Evolutionary conservation across 2,113 vertebrate species (phyloP).

Genomic region (Bos taurus): DNA sequence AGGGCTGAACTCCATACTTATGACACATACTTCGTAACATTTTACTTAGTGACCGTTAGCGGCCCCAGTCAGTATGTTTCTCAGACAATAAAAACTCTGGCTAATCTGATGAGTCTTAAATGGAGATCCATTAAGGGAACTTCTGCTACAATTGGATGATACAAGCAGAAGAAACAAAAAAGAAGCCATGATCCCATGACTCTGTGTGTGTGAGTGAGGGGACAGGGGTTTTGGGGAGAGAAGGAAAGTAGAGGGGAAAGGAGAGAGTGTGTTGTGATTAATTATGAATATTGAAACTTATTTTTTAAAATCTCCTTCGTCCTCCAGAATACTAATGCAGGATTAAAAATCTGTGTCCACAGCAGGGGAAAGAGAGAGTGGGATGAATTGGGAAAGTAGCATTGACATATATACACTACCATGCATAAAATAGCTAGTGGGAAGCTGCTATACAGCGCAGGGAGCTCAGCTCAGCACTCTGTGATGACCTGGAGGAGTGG

Average conservation of each 20-base stretch:
- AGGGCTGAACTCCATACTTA: background rate
- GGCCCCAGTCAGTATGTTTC: background rate
- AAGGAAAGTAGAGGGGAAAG: background rate
- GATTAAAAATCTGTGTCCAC: background rate
- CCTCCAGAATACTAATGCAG: background rate
- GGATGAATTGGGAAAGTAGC: background rate
- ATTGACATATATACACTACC: background rate
- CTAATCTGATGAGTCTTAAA: background rate
- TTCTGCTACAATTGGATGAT: background rate
- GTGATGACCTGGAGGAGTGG: background rate
- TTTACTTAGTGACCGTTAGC: background rate
- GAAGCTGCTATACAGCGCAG: background rate
- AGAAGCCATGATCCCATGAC: background rate
- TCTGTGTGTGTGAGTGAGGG: background rate
- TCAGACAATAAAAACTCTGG: background rate
- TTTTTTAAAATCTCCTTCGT: background rate
- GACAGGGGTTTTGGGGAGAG: background rate
- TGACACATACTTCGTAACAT: background rate
- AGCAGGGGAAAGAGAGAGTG: background rate
- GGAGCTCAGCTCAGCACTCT: background rate
- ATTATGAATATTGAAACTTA: background rate
- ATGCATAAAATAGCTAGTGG: background rate
- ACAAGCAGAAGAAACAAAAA: background rate
- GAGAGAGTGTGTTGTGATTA: background rate
- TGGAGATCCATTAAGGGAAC: background rate